Evolutionary conservation across 1,140 invertebrate species (phyloP), one percentile per base, ranked within the genome.

Genomic region (Papilio xuthus): DNA sequence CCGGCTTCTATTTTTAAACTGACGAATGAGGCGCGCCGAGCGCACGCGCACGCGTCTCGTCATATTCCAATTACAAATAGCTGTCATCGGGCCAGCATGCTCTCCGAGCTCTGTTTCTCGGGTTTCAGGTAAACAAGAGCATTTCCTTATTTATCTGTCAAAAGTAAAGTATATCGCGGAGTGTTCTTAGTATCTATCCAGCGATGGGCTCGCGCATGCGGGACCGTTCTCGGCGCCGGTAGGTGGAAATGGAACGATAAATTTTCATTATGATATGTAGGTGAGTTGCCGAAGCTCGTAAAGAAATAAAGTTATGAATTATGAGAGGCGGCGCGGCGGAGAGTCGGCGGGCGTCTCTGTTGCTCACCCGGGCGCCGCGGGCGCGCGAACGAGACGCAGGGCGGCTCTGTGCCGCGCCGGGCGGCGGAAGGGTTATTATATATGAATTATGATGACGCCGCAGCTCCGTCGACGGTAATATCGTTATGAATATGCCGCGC

Each of bases 11-110:
- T 94, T 92, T 92, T 88, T 94, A 93, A 92, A 89, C 90, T 92
- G 92, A 93, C 92, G 92, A 94, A 93, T 94, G 92, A 92, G 92
- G 92, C 90, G 88, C 86, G 86, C 85, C 86, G 90, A 92, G 89
- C 90, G 91, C 92, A 92, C 88, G 88, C 91, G 90, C 89, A 91
- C 91, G 86, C 89, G 81, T 87, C 89, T 87, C 89, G 86, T 94
- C 92, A 94, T 94, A 93, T 93, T 93, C 90, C 90, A 91, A 93
- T 93, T 92, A 93, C 91, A 90, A 91, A 91, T 92, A 90, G 91
- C 91, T 93, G 91, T 93, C 91, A 93, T 92, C 90, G 83, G 84
- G 83, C 87, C 79, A 85, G 87, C 87, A 86, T 89, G 84, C 83
- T 84, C 83, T 83, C 81, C 82, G 81, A 83, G 86, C 81, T 91